Percentiles rank a stretch among this genome's conserved stretches.
phyloP scores from a whole-genome alignment of 2,113 vertebrate genomes.

The Phainopepla nitens region DNA sequence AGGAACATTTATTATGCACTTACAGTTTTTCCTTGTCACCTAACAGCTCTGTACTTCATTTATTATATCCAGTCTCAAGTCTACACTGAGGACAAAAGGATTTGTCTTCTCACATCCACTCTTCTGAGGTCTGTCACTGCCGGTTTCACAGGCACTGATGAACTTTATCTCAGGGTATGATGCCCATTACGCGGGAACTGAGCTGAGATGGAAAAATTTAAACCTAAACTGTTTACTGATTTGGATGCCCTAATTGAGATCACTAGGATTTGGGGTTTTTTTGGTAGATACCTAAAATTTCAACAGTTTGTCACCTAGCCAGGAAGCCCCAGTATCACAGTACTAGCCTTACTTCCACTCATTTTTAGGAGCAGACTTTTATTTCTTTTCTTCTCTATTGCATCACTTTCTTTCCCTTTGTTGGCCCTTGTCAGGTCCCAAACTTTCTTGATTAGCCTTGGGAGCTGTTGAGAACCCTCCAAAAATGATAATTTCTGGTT shows the following conservation, averaged over 20 bases:
- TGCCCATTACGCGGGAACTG: not conserved
- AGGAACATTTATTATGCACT: rapidly evolving
- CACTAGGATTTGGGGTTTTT: not conserved
- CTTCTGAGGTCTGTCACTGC: not conserved
- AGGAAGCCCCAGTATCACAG: not conserved
- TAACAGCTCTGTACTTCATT: not conserved
- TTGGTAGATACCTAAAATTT: not conserved
- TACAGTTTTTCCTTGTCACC: not conserved
- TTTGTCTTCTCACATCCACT: not conserved
- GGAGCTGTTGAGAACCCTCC: not conserved
- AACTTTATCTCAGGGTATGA: not conserved
- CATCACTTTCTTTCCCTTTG: not conserved
- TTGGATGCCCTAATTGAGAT: not conserved
- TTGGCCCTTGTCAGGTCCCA: not conserved
- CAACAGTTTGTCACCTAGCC: not conserved
- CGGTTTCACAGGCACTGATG: not conserved
- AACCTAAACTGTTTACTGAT: not conserved
- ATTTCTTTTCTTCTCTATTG: not conserved
- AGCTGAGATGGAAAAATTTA: not conserved
- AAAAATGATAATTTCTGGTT: not conserved
- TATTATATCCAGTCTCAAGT: not conserved
- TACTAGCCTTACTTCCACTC: not conserved
- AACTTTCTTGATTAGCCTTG: not conserved
- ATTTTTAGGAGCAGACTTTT: not conserved
- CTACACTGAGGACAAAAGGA: not conserved